Conservation (phyloP, 2,888 invertebrate genomes). For the Hydropsyche betteni region DNA sequence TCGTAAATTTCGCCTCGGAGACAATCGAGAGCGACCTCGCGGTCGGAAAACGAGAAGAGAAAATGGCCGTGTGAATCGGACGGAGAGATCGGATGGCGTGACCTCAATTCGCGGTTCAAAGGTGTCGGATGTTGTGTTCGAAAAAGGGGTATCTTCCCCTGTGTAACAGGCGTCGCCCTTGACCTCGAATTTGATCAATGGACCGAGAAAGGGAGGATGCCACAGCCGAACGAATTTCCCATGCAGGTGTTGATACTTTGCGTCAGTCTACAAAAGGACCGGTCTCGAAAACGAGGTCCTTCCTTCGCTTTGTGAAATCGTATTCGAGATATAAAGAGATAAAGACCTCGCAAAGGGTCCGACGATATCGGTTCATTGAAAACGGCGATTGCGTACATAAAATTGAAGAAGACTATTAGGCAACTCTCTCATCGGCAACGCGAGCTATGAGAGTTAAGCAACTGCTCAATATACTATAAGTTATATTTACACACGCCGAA, state of each 20-base stretch:
- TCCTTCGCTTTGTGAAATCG: neutral
- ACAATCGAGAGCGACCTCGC: too few species aligned
- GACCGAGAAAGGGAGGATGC: slow-evolving; percentile 22
- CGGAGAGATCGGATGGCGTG: slow-evolving; percentile 49
- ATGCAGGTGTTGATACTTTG: slow-evolving; percentile 23
- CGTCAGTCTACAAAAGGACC: neutral
- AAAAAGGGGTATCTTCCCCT: neutral
- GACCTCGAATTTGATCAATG: slow-evolving; percentile 43
- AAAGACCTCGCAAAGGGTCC: neutral
- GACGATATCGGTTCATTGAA: slow-evolving; percentile 27
- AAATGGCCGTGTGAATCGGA: slow-evolving; percentile 23
- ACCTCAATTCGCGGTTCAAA: slow-evolving; percentile 45
- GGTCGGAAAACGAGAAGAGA: neutral
- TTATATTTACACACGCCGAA: slow-evolving; percentile 18
- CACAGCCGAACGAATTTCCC: slow-evolving; percentile 2
- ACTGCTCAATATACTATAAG: slow-evolving; percentile 20
- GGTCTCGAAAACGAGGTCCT: neutral
- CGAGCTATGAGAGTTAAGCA: slow-evolving; percentile 30
- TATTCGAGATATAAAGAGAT: neutral
- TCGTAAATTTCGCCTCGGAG: too few species aligned
- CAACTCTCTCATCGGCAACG: slow-evolving; percentile 24
- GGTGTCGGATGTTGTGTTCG: neutral
- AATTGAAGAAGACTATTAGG: slow-evolving; percentile 35
- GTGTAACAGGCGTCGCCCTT: slow-evolving; percentile 40
- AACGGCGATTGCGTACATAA: slow-evolving; percentile 20